Evolutionary conservation across 2,888 invertebrate genomes (phyloP), one percentile per base, ranked within the genome.

Genomic region (Liodrosophila aerea): DNA sequence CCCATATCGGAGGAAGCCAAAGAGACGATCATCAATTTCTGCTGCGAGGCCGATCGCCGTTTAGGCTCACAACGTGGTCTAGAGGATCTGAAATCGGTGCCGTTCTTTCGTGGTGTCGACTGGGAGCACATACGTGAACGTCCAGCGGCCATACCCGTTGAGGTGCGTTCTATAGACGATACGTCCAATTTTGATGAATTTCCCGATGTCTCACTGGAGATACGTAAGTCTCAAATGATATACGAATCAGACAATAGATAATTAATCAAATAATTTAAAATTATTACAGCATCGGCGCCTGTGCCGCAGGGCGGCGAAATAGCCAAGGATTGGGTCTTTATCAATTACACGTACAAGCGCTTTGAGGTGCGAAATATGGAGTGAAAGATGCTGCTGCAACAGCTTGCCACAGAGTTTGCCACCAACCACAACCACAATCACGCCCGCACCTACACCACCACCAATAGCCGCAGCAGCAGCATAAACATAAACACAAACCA

Each of bases 161-260:
- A 98, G 89, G 98, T 99, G 60, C 96, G 96, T 89, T 98, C 98
- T 75, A 99, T 99, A 85, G 99, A 99, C 90, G 99, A 99, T 91
- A 99, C 99, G 37, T 98, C 98, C 74, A 99, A 99, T 92, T 99
- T 99, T 90, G 99, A 99, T 91, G 99, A 99, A 87, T 99, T 99
- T 92, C 99, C 99, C 4, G 99, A 99, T 91, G 98, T 98, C 86
- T 98, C 99, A 90, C 93, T 99, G 77, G 97, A 98, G 92, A 98
- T 98, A 92, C 98, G 98, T 98, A 93, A 94, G 97, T 39, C 2
- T 29, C 5, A 8, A 9, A 7, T 1, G 1, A 3, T 29, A 7
- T 29, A 8, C 29, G 1, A 9, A 94, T 31, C 15, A n/a, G 22
- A 22, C 5, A 22, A 22, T 8, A 31, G 33, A 2, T 4, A 22